phyloP scores from a whole-genome alignment of 1,140 invertebrate genomes.

The Radopholus similis region DNA sequence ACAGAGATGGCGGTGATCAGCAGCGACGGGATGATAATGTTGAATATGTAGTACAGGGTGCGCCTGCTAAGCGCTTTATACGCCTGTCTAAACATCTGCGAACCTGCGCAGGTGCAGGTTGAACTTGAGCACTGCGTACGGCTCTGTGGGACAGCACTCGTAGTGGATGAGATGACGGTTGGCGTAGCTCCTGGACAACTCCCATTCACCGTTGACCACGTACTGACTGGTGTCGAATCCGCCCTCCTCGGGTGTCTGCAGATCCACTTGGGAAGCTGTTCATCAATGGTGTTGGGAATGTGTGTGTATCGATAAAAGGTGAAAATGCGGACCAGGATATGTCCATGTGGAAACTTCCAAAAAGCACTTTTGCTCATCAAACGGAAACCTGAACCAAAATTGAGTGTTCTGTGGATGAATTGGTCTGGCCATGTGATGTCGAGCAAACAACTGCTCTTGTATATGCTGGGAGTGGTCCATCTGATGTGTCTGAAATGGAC shows the following conservation, averaged over 20 bases:
- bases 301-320: too few relatives aligned
- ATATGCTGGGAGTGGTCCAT: conserved; percentile 59
- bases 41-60: conserved; percentile 68
- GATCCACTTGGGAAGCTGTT: conserved; percentile 63
- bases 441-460: conserved; percentile 60
- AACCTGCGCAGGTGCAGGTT: conserved; percentile 86
- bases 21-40: conserved; percentile 92
- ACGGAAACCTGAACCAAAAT: too few relatives aligned
- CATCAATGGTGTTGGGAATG: conserved; percentile 85
- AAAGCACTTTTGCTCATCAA: conserved; percentile 58
- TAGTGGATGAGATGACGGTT: neutral
- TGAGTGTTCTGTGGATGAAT: too few relatives aligned
- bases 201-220: conserved; percentile 96
- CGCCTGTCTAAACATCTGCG: conserved; percentile 14
- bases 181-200: conserved; percentile 61
- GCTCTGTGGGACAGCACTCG: conserved; percentile 26
- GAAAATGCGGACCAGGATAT: conserved; percentile 85
- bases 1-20: conserved; percentile 97
- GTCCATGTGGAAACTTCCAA: conserved; percentile 86
- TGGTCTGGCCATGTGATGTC: conserved; percentile 60
- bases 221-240: conserved; percentile 70
- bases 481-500: conserved; percentile 53
- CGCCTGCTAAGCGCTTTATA: too few relatives aligned
- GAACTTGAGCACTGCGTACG: conserved; percentile 79
- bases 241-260: conserved; percentile 29